Percentiles rank a stretch among this genome's conserved stretches.
Evolutionary conservation across 2,113 vertebrate species (phyloP).

Genomic region (Phalacrocorax pelagicus): DNA sequence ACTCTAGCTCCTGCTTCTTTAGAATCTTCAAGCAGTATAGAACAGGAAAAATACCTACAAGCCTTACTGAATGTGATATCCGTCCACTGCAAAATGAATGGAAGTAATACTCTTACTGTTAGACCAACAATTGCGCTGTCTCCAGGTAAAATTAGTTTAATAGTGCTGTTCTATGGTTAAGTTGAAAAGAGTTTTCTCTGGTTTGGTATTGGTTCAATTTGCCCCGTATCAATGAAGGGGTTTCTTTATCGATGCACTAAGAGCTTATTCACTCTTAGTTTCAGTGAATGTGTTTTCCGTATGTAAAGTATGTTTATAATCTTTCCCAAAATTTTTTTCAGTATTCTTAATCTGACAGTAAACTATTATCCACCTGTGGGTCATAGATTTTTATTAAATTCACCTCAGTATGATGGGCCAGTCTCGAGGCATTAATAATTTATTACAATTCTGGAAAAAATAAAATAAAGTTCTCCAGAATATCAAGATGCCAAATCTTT

Average conservation of each 20-base stretch:
- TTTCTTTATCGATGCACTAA: neutral
- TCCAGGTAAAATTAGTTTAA: slow-evolving; percentile 81
- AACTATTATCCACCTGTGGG: neutral
- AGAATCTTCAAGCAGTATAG: slow-evolving; percentile 95
- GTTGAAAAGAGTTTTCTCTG: neutral
- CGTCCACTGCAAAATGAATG: slow-evolving; percentile 87
- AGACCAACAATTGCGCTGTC: slow-evolving; percentile 88
- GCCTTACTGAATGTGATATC: slow-evolving; percentile 91
- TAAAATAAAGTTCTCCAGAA: neutral
- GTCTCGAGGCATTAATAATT: neutral
- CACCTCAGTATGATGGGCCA: neutral
- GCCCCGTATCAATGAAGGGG: neutral
- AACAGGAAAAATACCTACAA: slow-evolving; percentile 97
- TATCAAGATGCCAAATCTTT: neutral
- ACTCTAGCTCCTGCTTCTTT: slow-evolving; percentile 82
- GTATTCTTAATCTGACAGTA: neutral
- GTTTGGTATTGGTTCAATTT: neutral
- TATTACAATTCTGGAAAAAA: neutral
- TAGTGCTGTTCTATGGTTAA: neutral
- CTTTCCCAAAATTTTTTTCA: neutral
- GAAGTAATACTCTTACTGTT: slow-evolving; percentile 84
- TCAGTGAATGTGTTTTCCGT: neutral
- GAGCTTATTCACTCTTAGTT: neutral
- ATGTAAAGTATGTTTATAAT: neutral
- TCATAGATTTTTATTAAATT: neutral